Conservation (phyloP, 2,797 vertebrate species). For the Sebastiscus albofasciatus region DNA sequence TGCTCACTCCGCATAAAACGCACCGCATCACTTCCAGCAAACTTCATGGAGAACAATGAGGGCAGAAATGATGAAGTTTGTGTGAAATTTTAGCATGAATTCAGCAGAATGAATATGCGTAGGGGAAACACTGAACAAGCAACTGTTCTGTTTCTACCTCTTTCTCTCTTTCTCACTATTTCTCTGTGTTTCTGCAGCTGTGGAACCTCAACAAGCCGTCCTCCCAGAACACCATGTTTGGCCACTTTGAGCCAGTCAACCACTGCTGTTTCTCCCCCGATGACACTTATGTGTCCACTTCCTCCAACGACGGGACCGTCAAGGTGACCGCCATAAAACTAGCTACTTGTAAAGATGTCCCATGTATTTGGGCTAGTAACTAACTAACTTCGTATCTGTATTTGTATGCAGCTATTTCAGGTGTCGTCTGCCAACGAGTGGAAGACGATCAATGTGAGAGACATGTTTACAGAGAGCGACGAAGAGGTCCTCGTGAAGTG, state of each 20-base stretch:
- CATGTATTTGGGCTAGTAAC: background rate
- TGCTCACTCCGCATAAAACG: no score
- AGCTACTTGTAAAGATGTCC: background rate
- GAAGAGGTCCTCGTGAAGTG: constrained; percentile 90
- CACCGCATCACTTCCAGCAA: no score
- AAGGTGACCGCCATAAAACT: constrained; percentile 82
- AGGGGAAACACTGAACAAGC: background rate
- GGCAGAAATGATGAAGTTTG: no score
- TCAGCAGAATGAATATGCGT: no score
- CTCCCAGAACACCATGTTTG: constrained; percentile 95
- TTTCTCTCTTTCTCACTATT: background rate
- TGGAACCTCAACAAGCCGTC: constrained; percentile 90
- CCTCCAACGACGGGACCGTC: constrained; percentile 92
- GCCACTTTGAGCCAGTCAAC: constrained; percentile 87
- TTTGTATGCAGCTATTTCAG: constrained; percentile 86
- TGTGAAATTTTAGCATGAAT: no score
- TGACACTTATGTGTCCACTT: constrained; percentile 90
- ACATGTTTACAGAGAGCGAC: constrained; percentile 81
- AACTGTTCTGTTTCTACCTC: background rate
- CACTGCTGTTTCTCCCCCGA: constrained; percentile 97
- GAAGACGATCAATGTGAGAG: constrained; percentile 87
- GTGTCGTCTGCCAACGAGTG: constrained; percentile 87
- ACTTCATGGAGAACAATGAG: no score
- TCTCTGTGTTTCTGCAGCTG: constrained; percentile 75
- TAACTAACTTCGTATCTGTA: background rate